Evolutionary conservation across 2,113 vertebrate species (phyloP), one percentile per base, ranked within the genome.

Genomic region (Misgurnus anguillicaudatus): DNA sequence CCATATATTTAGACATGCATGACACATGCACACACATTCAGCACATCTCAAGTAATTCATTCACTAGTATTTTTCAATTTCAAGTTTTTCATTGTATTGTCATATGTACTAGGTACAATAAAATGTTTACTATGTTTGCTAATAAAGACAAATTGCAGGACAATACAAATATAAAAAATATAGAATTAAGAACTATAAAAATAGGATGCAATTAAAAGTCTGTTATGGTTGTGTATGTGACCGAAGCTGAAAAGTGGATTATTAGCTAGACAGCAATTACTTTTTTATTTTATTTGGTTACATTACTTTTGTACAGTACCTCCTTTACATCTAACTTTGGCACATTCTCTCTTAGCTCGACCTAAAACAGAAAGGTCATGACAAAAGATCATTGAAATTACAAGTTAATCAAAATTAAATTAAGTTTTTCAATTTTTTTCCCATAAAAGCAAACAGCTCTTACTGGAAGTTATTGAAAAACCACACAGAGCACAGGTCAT

Each of bases 241-340:
- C n/a, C n/a, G n/a, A 41, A n/a, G 48, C 10, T n/a, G 48, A 70
- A 53, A 55, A 47, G 71, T 60, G 21, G 71, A 74, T 47, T 24
- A 47, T 58, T 72, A 72, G 17, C 69, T 21, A 41, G 41, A 19
- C 19, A 13, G 4, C 38, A 71, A 71, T 72, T 10, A 55, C n/a
- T 9, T n/a, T 6, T n/a, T n/a, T n/a, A n/a, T n/a, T n/a, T n/a
- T 2, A 41, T 72, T 10, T 72, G 19, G n/a, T 19, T 5, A 41
- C 51, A 72, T 72, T 72, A 58, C 38, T 72, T n/a, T 58, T 5
- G 31, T 19, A 48, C n/a, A n/a, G n/a, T n/a, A n/a, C n/a, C n/a
- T 41, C 19, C 7, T 42, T 53, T 36, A 58, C 53, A 42, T 21
- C n/a, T 17, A 3, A 8, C 21, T 72, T 58, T 19, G 57, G 53